Base-by-base conservation (phyloP, 1,140 invertebrate genomes). In the Lucilia cuprina region DNA sequence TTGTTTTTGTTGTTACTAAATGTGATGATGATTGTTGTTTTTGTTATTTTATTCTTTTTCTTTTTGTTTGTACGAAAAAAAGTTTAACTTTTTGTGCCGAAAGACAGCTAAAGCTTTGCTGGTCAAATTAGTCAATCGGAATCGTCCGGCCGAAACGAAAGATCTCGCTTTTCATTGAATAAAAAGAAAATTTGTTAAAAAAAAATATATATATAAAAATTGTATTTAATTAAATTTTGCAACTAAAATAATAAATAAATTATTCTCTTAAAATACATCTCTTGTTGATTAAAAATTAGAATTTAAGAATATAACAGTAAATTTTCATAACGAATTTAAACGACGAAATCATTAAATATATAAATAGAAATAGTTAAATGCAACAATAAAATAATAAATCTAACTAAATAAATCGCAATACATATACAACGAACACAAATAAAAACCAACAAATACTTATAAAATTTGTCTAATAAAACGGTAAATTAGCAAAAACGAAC, bases 101-200 rank as follows among this genome's bases (percentile, higher is more conserved):
- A 70, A 30, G 75, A 65, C 60, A 41, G 47, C 35, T 84, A 87
- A 88, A 90, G 88, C 88, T 87, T 86, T 85, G 82, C 65, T 87
- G 88, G 89, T 86, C 86, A 87, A 47, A 74, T 89, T 86, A 90
- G 89, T 90, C 89, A 89, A 90, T 90, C 89, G 89, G 89, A 90
- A 88, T 90, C 89, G 89, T 90, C 89, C 89, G 89, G 86, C 89
- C 89, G 88, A 90, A 90, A 90, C 89, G 89, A 90, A 90, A 90
- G 89, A 90, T 89, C 89, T 90, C 87, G 84, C 41, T 41, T 49
- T 25, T 35, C 78, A 82, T 84, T 83, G 83, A 74, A 25, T 13
- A 77, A 82, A 77, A 60, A 80, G 30, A 50, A 84, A n/a, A n/a
- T n/a, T n/a, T n/a, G n/a, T n/a, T n/a, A n/a, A n/a, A n/a, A n/a